A percentile compares a stretch with the other conserved stretches of the same genome.
Conservation (phyloP, 2,113 vertebrate genomes). For the Neogale vison region DNA sequence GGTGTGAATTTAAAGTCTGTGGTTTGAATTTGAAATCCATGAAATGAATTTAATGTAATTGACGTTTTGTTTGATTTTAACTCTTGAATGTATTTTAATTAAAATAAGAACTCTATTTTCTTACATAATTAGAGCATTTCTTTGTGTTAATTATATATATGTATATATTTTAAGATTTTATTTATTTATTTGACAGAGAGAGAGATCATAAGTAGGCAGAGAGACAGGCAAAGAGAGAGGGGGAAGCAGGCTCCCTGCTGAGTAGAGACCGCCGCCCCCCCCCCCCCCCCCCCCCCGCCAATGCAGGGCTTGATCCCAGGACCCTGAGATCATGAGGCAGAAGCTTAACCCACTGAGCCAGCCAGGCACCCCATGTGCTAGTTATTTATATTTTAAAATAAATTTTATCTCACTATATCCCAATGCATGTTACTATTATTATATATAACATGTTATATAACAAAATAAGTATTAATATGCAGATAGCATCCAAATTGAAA, state of each 20-base stretch:
- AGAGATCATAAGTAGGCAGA: too few relatives aligned
- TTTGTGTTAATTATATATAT: neutral
- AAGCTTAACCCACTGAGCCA: too few relatives aligned
- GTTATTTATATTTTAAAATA: conserved; percentile 40
- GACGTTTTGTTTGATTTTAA: neutral
- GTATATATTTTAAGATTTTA: neutral
- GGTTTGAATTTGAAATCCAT: neutral
- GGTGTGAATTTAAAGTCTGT: neutral
- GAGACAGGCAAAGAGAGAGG: too few relatives aligned
- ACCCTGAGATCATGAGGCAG: too few relatives aligned
- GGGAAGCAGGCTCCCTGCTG: too few relatives aligned
- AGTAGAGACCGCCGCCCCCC: too few relatives aligned
- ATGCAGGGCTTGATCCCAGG: too few relatives aligned
- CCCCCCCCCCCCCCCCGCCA: too few relatives aligned
- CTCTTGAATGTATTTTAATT: neutral
- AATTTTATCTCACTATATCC: conserved; percentile 3
- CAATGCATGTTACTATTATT: neutral
- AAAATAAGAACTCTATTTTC: conserved; percentile 4
- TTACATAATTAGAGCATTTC: neutral
- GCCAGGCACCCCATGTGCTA: too few relatives aligned
- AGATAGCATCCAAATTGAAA: conserved; percentile 28
- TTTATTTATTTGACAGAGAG: neutral
- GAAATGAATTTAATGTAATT: neutral
- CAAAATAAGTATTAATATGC: neutral
- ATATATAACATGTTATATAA: neutral